phyloP scores from a whole-genome alignment of 2,888 invertebrate genomes.

The Diarsia brunnea region DNA sequence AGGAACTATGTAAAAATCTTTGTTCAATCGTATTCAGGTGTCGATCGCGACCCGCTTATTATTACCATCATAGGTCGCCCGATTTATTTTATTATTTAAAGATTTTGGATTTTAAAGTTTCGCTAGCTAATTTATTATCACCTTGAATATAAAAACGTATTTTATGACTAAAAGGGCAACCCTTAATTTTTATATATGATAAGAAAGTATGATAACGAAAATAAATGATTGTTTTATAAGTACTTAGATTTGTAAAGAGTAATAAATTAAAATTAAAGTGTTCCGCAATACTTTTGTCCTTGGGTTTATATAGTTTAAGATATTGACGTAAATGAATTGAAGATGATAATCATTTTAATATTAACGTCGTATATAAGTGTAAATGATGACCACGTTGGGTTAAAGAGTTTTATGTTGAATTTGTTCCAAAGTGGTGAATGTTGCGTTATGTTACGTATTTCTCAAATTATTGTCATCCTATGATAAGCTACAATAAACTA shows the following conservation, averaged over 20 bases:
- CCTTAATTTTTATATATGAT: background rate
- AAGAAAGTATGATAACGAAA: background rate
- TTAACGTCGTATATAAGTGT: conserved; percentile 19
- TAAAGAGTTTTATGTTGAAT: conserved; percentile 38
- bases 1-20: background rate
- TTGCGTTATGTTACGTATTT: conserved; percentile 63
- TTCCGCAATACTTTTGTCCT: conserved; percentile 20
- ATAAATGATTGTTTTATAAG: conserved; percentile 1
- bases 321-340: conserved; percentile 46
- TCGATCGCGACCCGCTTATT: background rate
- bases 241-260: conserved; percentile 26
- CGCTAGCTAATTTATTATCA: background rate
- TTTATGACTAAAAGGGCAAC: conserved; percentile 1
- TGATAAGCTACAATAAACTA: conserved; percentile 62
- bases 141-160: conserved; percentile 14
- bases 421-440: conserved; percentile 54
- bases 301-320: conserved; percentile 48
- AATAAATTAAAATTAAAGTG: conserved; percentile 2
- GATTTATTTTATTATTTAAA: background rate
- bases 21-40: background rate
- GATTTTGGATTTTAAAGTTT: background rate
- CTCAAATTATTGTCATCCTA: conserved; percentile 64
- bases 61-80: background rate
- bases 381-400: conserved; percentile 27
- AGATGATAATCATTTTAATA: conserved; percentile 43